Conservation (phyloP, 2,797 vertebrate species). For the Characodon lateralis region DNA sequence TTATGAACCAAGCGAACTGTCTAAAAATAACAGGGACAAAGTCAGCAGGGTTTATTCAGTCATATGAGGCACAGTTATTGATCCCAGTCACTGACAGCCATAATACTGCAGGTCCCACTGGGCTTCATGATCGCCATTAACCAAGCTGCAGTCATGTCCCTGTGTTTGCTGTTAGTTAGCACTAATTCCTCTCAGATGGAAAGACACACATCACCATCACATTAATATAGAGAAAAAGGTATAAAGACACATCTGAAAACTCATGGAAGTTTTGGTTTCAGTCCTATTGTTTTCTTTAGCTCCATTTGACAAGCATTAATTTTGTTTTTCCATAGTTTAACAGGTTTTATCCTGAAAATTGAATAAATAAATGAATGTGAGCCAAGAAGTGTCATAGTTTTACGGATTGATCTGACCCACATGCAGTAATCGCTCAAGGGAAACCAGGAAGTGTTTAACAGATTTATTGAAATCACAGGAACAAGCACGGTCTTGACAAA, state of each 20-base stretch:
- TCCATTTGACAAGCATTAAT: neutral
- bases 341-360: neutral
- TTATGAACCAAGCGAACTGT: neutral
- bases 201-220: neutral
- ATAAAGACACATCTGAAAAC: neutral
- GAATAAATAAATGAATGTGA: neutral
- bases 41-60: neutral
- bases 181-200: neutral
- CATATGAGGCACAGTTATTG: constrained; percentile 2
- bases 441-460: too few species aligned
- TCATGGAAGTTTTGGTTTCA: neutral
- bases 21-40: neutral
- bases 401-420: too few species aligned
- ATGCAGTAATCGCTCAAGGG: too few species aligned
- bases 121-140: neutral
- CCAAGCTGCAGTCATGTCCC: neutral
- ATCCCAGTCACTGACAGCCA: constrained; percentile 1
- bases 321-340: neutral
- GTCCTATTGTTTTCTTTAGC: neutral
- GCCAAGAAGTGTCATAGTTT: neutral
- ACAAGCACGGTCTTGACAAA: too few species aligned
- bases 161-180: neutral
- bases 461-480: too few species aligned
- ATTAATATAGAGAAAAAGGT: neutral
- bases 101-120: neutral